These are phyloP conservation scores for Hyposoter didymator DNA, from an alignment of 2,888 invertebrate species.

Conservation along the genomic window DNA sequence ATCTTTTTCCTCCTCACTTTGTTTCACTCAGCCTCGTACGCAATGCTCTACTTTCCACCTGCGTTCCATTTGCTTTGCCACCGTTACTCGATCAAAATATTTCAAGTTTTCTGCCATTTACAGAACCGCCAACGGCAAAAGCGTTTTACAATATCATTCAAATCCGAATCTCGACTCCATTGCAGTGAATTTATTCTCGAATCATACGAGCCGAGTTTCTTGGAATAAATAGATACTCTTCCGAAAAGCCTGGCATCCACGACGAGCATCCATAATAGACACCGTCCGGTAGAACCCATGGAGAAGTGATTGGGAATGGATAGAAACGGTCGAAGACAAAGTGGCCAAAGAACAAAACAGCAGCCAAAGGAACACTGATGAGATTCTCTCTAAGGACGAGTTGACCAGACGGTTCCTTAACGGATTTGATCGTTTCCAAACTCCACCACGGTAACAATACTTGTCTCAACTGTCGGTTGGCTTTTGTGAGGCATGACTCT, in stretches of 20 bases:
- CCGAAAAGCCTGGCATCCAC: neutral
- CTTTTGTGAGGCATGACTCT: slow-evolving; percentile 29
- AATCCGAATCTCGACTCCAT: neutral
- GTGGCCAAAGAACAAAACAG: slow-evolving; percentile 2
- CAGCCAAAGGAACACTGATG: neutral
- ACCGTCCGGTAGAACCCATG: neutral
- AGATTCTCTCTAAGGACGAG: neutral
- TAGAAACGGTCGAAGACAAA: neutral
- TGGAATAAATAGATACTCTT: neutral
- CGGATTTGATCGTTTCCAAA: slow-evolving; percentile 47
- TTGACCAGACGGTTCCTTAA: slow-evolving; percentile 67
- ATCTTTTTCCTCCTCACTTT: slow-evolving; percentile 18
- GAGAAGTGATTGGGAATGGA: neutral
- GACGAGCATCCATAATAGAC: neutral
- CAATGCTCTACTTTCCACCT: slow-evolving; percentile 10
- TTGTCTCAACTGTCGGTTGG: slow-evolving; percentile 46
- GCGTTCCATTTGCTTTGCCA: slow-evolving; percentile 69
- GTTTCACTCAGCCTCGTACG: neutral
- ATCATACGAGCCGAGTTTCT: neutral
- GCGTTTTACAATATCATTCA: neutral
- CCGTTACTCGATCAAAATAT: slow-evolving; percentile 77
- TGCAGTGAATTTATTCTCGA: neutral
- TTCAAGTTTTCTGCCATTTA: slow-evolving; percentile 22
- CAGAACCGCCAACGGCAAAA: neutral
- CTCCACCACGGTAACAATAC: slow-evolving; percentile 49